These are phyloP conservation scores for Rhyacichthys aspro DNA, from an alignment of 2,797 vertebrate genomes.

Conservation along the genomic window DNA sequence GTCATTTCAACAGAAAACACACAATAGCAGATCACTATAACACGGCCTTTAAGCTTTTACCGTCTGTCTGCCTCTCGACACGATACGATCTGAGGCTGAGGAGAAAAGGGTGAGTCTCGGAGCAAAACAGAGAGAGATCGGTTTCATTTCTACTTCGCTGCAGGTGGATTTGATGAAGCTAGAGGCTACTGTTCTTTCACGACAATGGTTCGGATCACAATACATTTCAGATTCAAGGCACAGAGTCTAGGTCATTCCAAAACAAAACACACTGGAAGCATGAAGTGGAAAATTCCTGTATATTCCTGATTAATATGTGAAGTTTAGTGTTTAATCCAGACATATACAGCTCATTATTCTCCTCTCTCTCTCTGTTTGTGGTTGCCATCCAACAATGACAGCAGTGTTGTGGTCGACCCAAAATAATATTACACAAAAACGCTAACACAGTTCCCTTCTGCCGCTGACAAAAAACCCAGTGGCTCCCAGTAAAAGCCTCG, in stretches of 20 bases:
- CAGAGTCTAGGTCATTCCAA: background rate
- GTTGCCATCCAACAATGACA: background rate
- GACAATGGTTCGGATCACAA: background rate
- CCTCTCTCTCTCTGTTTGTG: no score
- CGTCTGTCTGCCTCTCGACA: no score
- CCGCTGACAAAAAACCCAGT: background rate
- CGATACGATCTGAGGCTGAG: background rate
- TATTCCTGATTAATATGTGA: no score
- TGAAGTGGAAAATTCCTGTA: no score
- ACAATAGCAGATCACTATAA: no score
- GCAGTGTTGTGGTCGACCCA: background rate
- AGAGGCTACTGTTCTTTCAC: slow-evolving; percentile 1
- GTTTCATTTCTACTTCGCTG: slow-evolving; percentile 6
- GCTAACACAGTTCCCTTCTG: background rate
- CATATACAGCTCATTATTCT: no score
- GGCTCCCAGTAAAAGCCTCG: background rate
- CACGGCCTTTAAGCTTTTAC: background rate
- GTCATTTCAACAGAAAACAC: background rate
- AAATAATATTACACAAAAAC: background rate
- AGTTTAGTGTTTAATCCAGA: no score
- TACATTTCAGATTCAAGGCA: background rate
- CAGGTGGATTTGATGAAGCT: background rate
- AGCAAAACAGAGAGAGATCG: background rate
- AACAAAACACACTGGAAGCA: no score
- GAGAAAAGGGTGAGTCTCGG: background rate